A percentile compares a stretch with the other conserved stretches of the same genome.
phyloP scores from a whole-genome alignment of 2,797 vertebrate species.

The Hybognathus amarus region DNA sequence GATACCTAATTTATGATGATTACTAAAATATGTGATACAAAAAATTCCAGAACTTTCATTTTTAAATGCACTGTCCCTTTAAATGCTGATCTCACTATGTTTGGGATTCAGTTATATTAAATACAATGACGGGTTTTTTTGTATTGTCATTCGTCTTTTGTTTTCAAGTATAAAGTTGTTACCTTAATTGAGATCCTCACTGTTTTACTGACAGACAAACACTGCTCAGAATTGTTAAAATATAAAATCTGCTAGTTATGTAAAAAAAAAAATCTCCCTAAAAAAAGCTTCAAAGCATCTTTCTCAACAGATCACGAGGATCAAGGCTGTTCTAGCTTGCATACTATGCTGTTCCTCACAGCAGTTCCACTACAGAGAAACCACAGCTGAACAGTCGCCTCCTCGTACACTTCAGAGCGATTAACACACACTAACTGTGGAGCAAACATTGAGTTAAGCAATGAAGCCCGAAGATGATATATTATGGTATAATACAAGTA shows the following conservation, averaged over 20 bases:
- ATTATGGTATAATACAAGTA: too few species aligned
- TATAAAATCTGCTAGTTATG: neutral
- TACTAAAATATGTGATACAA: too few species aligned
- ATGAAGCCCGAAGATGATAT: neutral
- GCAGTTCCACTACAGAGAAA: neutral
- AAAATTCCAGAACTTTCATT: neutral
- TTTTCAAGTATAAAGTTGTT: neutral
- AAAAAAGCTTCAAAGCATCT: neutral
- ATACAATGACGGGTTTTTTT: neutral
- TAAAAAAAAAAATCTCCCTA: neutral
- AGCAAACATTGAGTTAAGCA: neutral
- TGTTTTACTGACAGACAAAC: neutral
- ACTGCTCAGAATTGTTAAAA: neutral
- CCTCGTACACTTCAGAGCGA: neutral
- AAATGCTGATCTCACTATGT: neutral
- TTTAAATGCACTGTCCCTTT: neutral
- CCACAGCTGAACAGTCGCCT: neutral
- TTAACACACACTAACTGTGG: neutral
- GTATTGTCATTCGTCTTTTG: neutral
- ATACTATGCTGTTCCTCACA: neutral
- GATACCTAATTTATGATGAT: too few species aligned
- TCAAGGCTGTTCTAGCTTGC: neutral
- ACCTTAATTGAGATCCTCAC: neutral
- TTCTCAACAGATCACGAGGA: neutral
- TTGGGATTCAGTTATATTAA: neutral